These are phyloP conservation scores for Myrmecophaga tridactyla DNA, from an alignment of 2,113 vertebrate genomes.

Conservation along the genomic window DNA sequence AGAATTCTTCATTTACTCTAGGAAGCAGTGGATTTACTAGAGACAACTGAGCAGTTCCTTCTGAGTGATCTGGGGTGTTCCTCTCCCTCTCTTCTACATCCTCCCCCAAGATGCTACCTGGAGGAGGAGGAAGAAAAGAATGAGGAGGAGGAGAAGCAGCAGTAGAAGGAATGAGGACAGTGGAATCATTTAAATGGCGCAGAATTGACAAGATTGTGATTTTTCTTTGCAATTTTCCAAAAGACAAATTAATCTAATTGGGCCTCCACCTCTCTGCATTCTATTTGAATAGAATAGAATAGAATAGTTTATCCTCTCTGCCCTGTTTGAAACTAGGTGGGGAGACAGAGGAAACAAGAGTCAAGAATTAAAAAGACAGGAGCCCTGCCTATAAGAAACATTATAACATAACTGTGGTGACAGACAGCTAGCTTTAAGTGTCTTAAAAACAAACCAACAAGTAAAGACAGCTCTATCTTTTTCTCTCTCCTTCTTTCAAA, in stretches of 20 bases:
- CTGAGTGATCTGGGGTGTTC: background rate
- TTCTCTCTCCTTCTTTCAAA: background rate
- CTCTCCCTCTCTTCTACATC: background rate
- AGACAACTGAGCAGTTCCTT: background rate
- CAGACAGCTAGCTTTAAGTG: background rate
- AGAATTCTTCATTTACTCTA: background rate
- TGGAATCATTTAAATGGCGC: background rate
- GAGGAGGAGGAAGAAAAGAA: background rate
- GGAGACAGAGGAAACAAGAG: background rate
- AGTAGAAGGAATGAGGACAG: background rate
- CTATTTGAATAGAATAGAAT: no score
- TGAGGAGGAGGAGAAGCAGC: background rate
- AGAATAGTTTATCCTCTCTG: no score
- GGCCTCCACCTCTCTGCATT: background rate
- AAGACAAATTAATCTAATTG: background rate
- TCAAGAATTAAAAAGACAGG: background rate
- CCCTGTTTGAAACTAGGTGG: background rate
- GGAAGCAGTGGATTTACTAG: background rate
- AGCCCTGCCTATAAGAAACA: background rate
- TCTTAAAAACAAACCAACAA: conserved; percentile 1
- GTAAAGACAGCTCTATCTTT: background rate
- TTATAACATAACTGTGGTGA: background rate
- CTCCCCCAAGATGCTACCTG: background rate
- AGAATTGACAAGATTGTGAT: background rate
- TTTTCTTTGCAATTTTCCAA: conserved; percentile 1